A percentile compares a stretch with the other conserved stretches of the same genome.
Evolutionary conservation across 2,888 invertebrate genomes (phyloP).

Genomic region (Electrophaes corylata): DNA sequence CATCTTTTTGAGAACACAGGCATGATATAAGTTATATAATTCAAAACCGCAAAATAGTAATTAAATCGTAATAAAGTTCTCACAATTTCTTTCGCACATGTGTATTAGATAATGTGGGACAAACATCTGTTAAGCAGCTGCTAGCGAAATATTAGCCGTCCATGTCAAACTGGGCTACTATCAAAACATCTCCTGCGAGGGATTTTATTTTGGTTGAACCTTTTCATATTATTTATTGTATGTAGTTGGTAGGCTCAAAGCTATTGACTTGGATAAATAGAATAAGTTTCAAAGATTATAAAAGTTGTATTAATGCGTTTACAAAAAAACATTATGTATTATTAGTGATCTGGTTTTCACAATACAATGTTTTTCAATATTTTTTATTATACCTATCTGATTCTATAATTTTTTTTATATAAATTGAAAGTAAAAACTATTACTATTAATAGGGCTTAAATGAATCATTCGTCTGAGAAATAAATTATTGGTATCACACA

Average conservation of each 20-base stretch:
- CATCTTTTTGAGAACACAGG: too few relatives aligned
- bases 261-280: background rate
- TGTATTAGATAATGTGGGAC: conserved; percentile 17
- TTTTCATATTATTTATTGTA: background rate
- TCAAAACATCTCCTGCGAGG: conserved; percentile 29
- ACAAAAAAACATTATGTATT: too few relatives aligned
- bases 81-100: conserved; percentile 33
- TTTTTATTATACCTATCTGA: too few relatives aligned
- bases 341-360: too few relatives aligned
- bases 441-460: too few relatives aligned
- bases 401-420: too few relatives aligned
- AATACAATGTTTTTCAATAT: too few relatives aligned
- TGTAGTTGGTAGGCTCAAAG: background rate
- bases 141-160: conserved; percentile 20
- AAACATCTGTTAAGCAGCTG: conserved; percentile 31
- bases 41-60: conserved; percentile 11
- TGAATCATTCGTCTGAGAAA: too few relatives aligned
- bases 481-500: too few relatives aligned
- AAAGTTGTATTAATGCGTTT: background rate
- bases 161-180: conserved; percentile 13
- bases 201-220: conserved; percentile 12
- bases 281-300: background rate
- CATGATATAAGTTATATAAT: background rate
- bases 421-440: too few relatives aligned
- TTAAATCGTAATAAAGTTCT: conserved; percentile 21